Evolutionary conservation across 1,140 invertebrate species (phyloP), one percentile per base, ranked within the genome.

Genomic region (Phymastichus coffea): DNA sequence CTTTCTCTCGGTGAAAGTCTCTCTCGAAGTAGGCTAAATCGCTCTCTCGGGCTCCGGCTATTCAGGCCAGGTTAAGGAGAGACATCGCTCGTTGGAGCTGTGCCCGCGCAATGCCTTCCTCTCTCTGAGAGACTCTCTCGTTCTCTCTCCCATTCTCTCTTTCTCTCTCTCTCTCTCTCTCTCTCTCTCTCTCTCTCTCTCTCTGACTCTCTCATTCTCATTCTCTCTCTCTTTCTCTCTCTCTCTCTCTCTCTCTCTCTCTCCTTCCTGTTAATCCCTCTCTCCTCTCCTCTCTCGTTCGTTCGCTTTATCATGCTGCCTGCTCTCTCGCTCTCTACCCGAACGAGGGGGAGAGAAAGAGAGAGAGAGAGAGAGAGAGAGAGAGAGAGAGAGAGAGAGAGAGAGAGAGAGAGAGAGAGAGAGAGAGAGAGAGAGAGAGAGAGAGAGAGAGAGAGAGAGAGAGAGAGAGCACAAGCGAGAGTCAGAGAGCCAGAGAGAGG

Each of bases 371-470:
- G 12, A 33, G 12, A 33, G 19, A 30, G 44, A 30, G 64, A 63
- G 57, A 59, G 46, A 60, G 47, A 38, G 48, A 44, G 43, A 58
- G 53, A 57, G 63, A 60, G 46, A 63, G 54, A 63, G 43, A 46
- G 26, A 14, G 28, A 47, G 17, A 48, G 40, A 22, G 19, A 60
- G 40, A 30, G 48, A 44, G 43, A 54, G 53, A 52, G 63, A 56
- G 46, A 61, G 54, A 63, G 43, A 46, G 35, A 17, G 28, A 40
- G 22, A 48, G 55, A 33, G 6, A 33, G 6, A 33, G 28, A 33
- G 12, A 6, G 28, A 12, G 28, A 12, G 12, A 12, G 6, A 6
- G 28, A 33, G 28, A 6, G 33, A 3, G 9, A 20, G 38, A 49
- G 47, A 51, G 14, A 44, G 17, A 51, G 43, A 9, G 22, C n/a